phyloP scores from a whole-genome alignment of 2,888 invertebrate genomes.

The Cephus pygmeus region DNA sequence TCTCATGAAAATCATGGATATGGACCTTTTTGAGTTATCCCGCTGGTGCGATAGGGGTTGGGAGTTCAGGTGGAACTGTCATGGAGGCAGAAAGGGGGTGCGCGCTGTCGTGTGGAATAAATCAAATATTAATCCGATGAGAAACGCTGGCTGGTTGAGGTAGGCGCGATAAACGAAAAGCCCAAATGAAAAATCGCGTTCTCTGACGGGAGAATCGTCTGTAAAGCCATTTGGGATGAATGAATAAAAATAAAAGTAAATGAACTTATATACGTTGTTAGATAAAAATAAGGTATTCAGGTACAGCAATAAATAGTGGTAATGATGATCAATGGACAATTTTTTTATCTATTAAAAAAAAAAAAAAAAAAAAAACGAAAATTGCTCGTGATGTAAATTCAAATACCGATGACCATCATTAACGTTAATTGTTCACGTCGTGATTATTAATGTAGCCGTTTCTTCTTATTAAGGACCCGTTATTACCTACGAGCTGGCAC shows the following conservation, averaged over 20 bases:
- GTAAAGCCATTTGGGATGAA: background rate
- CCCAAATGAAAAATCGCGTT: background rate
- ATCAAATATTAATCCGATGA: background rate
- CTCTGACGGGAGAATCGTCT: background rate
- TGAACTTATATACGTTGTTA: background rate
- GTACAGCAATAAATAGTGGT: background rate
- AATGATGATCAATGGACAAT: background rate
- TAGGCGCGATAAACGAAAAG: background rate
- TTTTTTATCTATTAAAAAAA: background rate
- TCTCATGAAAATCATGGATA: background rate
- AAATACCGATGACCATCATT: background rate
- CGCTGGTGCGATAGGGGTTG: background rate
- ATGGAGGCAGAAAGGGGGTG: background rate
- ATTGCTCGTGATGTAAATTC: background rate
- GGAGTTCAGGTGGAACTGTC: background rate
- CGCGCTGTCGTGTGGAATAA: background rate
- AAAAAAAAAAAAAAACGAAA: too few species aligned
- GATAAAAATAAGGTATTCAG: background rate
- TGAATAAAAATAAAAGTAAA: background rate
- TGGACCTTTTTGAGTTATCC: background rate
- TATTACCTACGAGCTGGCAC: slow-evolving; percentile 7
- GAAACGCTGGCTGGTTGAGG: background rate
- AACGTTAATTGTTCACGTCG: background rate
- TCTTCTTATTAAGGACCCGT: background rate
- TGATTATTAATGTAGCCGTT: background rate